phyloP scores from a whole-genome alignment of 2,113 vertebrate genomes.

The Desmodus rotundus region DNA sequence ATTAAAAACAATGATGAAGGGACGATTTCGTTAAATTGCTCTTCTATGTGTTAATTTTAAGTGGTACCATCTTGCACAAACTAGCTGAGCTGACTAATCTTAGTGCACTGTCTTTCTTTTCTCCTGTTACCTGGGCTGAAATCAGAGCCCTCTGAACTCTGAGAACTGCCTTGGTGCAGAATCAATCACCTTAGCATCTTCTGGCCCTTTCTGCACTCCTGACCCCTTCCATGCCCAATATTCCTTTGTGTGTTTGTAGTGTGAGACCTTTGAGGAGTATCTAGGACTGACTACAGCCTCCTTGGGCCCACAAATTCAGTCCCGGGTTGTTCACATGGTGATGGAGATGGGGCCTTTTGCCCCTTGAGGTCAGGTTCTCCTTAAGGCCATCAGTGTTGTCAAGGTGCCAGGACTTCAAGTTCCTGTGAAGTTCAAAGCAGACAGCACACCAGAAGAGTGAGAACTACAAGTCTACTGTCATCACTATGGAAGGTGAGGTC shows the following conservation, averaged over 20 bases:
- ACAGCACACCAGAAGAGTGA: background rate
- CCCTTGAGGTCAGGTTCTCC: no score
- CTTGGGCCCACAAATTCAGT: no score
- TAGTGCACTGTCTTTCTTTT: background rate
- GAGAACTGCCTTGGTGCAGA: background rate
- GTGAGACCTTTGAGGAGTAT: fast-evolving
- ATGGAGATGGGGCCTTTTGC: background rate
- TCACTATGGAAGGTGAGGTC: no score
- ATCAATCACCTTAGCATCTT: no score
- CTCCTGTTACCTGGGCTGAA: background rate
- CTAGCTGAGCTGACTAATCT: fast-evolving
- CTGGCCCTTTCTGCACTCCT: background rate
- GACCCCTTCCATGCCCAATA: background rate
- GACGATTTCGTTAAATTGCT: background rate
- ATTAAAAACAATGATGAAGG: background rate
- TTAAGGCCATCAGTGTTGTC: no score
- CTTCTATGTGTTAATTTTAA: background rate
- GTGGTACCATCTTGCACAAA: background rate
- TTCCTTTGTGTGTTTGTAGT: no score
- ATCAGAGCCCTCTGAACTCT: fast-evolving
- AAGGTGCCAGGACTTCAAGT: background rate
- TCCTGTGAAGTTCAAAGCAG: background rate
- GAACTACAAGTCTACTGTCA: background rate
- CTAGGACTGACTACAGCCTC: background rate
- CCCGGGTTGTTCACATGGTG: background rate